Percentiles rank a stretch among this genome's conserved stretches.
phyloP scores from a whole-genome alignment of 2,888 invertebrate species.

The Zaprionus obscuricornis region DNA sequence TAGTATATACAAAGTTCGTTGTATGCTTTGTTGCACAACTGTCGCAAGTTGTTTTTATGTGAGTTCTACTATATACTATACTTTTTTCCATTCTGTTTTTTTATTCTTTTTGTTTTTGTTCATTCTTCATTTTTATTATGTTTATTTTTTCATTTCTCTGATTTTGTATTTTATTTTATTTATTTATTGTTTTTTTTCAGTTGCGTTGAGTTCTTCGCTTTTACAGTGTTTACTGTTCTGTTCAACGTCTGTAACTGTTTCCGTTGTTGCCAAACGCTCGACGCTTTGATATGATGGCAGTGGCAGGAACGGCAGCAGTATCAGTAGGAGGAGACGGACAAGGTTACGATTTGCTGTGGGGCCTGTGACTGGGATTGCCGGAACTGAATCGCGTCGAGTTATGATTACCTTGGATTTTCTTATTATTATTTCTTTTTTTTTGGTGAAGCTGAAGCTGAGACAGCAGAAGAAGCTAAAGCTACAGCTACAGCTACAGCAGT shows the following conservation, averaged over 20 bases:
- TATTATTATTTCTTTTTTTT: too few relatives aligned
- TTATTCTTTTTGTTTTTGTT: constrained; percentile 1
- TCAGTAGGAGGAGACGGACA: too few relatives aligned
- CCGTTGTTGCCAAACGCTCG: constrained; percentile 33
- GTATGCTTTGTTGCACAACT: not conserved
- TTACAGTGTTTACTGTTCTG: constrained; percentile 6
- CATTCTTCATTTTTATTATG: constrained; percentile 1
- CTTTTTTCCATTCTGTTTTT: not conserved
- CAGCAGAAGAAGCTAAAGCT: too few relatives aligned
- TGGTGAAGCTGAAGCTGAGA: too few relatives aligned
- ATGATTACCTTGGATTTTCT: constrained; percentile 68
- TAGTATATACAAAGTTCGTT: constrained; percentile 8
- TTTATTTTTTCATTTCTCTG: constrained; percentile 7
- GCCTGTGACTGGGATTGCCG: not conserved
- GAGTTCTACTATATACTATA: too few relatives aligned
- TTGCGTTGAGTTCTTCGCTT: constrained; percentile 20
- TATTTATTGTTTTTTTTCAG: constrained; percentile 28
- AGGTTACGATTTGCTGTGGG: not conserved
- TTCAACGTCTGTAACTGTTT: constrained; percentile 38
- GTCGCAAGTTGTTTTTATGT: constrained; percentile 9
- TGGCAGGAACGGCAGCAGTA: too few relatives aligned
- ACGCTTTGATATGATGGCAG: too few relatives aligned
- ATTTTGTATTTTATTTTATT: too few relatives aligned
- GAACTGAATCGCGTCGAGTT: constrained; percentile 28
- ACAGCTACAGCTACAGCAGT: too few relatives aligned